Conservation (phyloP, 2,888 invertebrate genomes). For the Dolichomitus sp. region DNA sequence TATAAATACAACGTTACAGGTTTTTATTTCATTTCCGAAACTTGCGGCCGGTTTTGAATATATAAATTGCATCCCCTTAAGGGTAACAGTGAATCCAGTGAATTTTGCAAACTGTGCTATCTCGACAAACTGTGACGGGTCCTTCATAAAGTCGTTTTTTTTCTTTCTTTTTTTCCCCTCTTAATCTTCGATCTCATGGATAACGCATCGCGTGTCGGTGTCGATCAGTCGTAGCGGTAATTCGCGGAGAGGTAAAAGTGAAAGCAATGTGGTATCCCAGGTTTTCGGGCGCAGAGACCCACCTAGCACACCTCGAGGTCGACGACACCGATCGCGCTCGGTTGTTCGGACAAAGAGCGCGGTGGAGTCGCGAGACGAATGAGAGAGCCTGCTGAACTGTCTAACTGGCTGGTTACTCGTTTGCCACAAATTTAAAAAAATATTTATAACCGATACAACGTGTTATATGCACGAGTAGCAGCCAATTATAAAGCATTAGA, state of each 20-base stretch:
- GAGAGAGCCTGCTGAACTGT: constrained; percentile 15
- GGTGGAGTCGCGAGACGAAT: constrained; percentile 54
- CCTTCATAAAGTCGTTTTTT: constrained; percentile 68
- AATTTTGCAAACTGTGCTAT: constrained; percentile 46
- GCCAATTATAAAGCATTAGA: constrained; percentile 25
- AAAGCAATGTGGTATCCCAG: constrained; percentile 79
- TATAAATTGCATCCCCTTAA: background rate
- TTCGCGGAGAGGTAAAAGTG: constrained; percentile 76
- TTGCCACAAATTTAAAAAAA: background rate
- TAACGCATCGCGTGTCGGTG: constrained; percentile 56
- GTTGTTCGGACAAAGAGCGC: constrained; percentile 74
- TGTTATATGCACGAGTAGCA: background rate
- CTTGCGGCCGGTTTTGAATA: background rate
- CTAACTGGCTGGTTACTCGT: background rate
- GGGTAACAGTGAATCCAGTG: constrained; percentile 80
- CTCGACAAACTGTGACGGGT: constrained; percentile 68
- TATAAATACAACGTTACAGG: background rate
- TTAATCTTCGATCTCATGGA: constrained; percentile 59
- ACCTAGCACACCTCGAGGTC: constrained; percentile 80
- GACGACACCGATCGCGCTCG: constrained; percentile 75
- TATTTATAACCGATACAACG: background rate
- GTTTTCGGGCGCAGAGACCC: constrained; percentile 78
- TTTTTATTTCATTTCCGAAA: background rate
- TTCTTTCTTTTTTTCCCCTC: constrained; percentile 35
- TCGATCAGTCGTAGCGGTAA: constrained; percentile 68